Percentiles rank a stretch among this genome's conserved stretches.
Conservation (phyloP, 2,797 vertebrate genomes). For the Coilia nasus region DNA sequence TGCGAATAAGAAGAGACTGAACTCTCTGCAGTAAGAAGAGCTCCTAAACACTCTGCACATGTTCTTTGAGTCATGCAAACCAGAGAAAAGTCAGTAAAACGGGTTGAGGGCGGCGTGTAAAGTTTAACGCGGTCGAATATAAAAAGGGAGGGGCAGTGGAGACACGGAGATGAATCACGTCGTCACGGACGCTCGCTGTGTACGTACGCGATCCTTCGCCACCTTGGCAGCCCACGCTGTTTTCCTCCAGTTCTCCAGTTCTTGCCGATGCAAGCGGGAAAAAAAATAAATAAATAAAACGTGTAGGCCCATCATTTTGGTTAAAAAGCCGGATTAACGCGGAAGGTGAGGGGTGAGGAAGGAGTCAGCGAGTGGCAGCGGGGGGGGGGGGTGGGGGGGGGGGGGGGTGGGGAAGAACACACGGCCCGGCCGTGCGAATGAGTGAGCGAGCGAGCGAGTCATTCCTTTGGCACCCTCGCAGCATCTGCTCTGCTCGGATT, state of each 20-base stretch:
- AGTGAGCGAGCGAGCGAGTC: background rate
- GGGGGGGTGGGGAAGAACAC: too few relatives aligned
- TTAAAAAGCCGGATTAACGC: background rate
- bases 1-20: too few relatives aligned
- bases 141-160: background rate
- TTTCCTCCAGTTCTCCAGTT: too few relatives aligned
- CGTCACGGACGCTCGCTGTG: background rate
- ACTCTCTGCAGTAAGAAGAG: too few relatives aligned
- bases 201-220: background rate
- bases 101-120: too few relatives aligned
- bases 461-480: background rate
- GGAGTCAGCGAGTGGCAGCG: background rate
- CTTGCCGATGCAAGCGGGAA: background rate
- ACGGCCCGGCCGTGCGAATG: background rate
- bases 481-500: slow-evolving; percentile 2
- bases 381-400: too few relatives aligned
- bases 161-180: background rate
- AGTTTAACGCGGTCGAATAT: too few relatives aligned
- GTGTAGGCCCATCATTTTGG: too few relatives aligned
- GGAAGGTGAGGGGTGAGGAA: background rate
- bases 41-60: too few relatives aligned
- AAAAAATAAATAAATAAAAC: too few relatives aligned
- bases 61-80: too few relatives aligned
- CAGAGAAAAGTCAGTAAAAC: too few relatives aligned
- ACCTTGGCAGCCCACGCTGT: background rate